Evolutionary conservation across 2,797 vertebrate genomes (phyloP).

Genomic region (Helostoma temminkii): DNA sequence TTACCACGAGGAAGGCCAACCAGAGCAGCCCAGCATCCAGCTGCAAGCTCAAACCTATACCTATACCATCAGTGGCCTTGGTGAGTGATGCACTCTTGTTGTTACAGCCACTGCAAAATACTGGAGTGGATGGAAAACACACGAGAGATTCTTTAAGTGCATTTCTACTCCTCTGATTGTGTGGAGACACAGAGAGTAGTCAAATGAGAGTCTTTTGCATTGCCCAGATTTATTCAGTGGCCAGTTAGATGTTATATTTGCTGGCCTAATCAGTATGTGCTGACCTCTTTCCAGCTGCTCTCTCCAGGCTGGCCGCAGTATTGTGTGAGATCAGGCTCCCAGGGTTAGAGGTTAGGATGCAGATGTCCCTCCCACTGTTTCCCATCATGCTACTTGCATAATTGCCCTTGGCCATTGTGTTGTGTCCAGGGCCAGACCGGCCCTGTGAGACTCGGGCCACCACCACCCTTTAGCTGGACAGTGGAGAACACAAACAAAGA

Average conservation of each 20-base stretch:
- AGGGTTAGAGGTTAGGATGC: slow-evolving; percentile 80
- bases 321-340: slow-evolving; percentile 75
- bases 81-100: slow-evolving; percentile 80
- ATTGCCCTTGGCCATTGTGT: slow-evolving; percentile 80
- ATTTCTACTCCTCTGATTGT: slow-evolving; percentile 20
- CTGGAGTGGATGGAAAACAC: not conserved
- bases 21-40: slow-evolving; percentile 88
- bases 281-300: slow-evolving; percentile 69
- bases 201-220: slow-evolving; percentile 29
- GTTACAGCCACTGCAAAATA: not conserved
- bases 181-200: slow-evolving; percentile 14
- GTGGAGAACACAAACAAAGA: slow-evolving; percentile 58
- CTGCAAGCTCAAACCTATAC: slow-evolving; percentile 81
- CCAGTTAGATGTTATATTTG: slow-evolving; percentile 69
- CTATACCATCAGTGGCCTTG: slow-evolving; percentile 91
- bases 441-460: slow-evolving; percentile 56
- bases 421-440: slow-evolving; percentile 61
- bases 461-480: slow-evolving; percentile 78
- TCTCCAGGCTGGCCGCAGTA: slow-evolving; percentile 59
- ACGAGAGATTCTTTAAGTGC: not conserved
- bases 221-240: slow-evolving; percentile 57
- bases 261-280: slow-evolving; percentile 75
- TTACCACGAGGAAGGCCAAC: slow-evolving; percentile 93
- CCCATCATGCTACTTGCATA: slow-evolving; percentile 77
- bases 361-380: slow-evolving; percentile 83